phyloP scores from a whole-genome alignment of 2,113 vertebrate species.

The Embiotoca jacksoni region DNA sequence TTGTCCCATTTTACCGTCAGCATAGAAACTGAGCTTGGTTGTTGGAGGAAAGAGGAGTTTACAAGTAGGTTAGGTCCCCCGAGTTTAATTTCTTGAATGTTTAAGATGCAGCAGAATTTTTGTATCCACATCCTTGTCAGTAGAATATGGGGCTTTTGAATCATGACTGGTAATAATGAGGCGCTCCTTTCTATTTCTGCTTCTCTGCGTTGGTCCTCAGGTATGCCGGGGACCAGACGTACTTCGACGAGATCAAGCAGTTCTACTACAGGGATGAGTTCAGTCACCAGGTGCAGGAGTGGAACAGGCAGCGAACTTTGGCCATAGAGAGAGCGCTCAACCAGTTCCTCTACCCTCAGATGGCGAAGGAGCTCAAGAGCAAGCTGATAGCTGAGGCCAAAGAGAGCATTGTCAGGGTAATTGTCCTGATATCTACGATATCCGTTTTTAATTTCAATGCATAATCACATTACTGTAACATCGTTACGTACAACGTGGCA shows the following conservation, averaged over 20 bases:
- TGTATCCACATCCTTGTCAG: slow-evolving; percentile 10
- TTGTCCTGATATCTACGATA: not conserved
- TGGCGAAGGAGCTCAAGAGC: slow-evolving; percentile 98
- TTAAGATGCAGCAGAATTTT: slow-evolving; percentile 9
- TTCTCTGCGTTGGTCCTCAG: slow-evolving; percentile 72
- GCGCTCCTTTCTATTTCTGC: not conserved
- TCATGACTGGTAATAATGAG: slow-evolving; percentile 16
- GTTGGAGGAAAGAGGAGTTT: not conserved
- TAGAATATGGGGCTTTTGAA: slow-evolving; percentile 11
- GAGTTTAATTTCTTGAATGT: slow-evolving; percentile 32
- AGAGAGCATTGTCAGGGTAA: slow-evolving; percentile 95
- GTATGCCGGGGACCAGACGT: slow-evolving; percentile 94
- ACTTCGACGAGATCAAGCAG: slow-evolving; percentile 99
- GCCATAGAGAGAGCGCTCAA: slow-evolving; percentile 94
- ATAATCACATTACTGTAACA: not conserved
- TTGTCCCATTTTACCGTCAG: slow-evolving; percentile 25
- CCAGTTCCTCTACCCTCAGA: slow-evolving; percentile 97
- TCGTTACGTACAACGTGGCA: not conserved
- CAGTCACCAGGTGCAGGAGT: slow-evolving; percentile 99
- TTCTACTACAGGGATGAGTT: slow-evolving; percentile 99
- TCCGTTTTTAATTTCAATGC: not conserved
- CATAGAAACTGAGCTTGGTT: slow-evolving; percentile 17
- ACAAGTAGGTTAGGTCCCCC: slow-evolving; percentile 49
- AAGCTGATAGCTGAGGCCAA: slow-evolving; percentile 95
- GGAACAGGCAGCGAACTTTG: slow-evolving; percentile 96